Evolutionary conservation across 2,888 invertebrate genomes (phyloP).

Genomic region (Melikaiella ostensackeni): DNA sequence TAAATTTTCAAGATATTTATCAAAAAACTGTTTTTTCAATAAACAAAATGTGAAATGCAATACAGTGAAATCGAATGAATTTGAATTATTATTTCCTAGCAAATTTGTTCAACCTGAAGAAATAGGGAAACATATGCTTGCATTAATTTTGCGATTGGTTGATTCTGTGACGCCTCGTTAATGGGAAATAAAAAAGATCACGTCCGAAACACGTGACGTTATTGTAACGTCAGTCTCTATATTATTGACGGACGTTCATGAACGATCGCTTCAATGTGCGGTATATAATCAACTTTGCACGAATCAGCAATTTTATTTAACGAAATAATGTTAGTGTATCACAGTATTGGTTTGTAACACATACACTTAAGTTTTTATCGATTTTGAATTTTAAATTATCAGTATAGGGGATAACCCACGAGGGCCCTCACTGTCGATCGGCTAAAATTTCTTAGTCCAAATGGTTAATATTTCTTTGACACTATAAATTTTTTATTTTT

Average conservation of each 20-base stretch:
- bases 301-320: not conserved
- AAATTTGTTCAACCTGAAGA: not conserved
- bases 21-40: not conserved
- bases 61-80: not conserved
- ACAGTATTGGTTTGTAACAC: too few relatives aligned
- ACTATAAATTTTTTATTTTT: too few relatives aligned
- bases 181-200: slow-evolving; percentile 20
- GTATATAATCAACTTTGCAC: not conserved
- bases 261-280: not conserved
- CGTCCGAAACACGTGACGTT: slow-evolving; percentile 10
- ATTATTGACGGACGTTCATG: slow-evolving; percentile 12
- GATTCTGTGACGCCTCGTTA: not conserved
- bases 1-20: too few relatives aligned
- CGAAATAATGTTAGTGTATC: not conserved
- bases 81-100: not conserved
- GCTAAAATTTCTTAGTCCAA: too few relatives aligned
- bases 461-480: too few relatives aligned
- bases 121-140: not conserved
- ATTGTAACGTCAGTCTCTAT: slow-evolving; percentile 22
- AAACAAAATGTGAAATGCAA: not conserved
- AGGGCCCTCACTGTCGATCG: too few relatives aligned
- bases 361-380: too few relatives aligned
- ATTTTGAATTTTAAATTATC: too few relatives aligned
- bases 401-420: too few relatives aligned
- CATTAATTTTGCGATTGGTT: slow-evolving; percentile 14